Base-by-base conservation (phyloP, 2,113 vertebrate genomes). In the Bolborhynchus lineola region DNA sequence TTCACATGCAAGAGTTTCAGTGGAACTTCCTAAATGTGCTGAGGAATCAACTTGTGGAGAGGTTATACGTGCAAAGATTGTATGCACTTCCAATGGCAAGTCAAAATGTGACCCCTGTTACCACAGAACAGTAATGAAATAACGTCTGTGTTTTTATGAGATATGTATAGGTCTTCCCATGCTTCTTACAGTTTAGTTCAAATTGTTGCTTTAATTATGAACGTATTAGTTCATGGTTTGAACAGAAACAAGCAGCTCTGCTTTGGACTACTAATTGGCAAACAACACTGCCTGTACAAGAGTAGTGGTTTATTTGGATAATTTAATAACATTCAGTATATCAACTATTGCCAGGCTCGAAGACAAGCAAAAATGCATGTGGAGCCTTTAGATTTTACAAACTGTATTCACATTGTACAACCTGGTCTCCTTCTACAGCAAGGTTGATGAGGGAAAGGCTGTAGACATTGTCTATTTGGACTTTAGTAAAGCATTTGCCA, bases 141-240 rank as follows among this genome's bases (percentile, higher is more conserved):
- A 64, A 53, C 25, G 7, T 33, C 33, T 6, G 69, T 2, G 1
- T 49, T 88, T 88, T 29, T 39, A 37, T 55, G 55, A 76, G 31
- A 41, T 12, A 50, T 62, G 13, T 59, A 41, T 7, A 53, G 46
- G 26, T 18, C 18, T 26, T 82, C 74, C 53, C 33, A 41, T 37
- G 23, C 42, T 81, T 88, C 79, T 83, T 71, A 70, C 59, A n/a
- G 18, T 47, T 90, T 46, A 26, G 17, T 86, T 50, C 85, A 71
- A 90, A 70, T 86, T 83, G 87, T 92, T 88, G 63, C 55, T 95
- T 86, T 88, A 44, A 64, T 95, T 81, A 88, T 37, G 35, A 90
- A 55, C 23, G 35, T 59, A 14, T 88, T 78, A 81, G 68, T 75
- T 88, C 55, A 84, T 55, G 55, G 42, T 26, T 90, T 75, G 52